phyloP scores from a whole-genome alignment of 2,113 vertebrate species.

The Urocolius indicus region DNA sequence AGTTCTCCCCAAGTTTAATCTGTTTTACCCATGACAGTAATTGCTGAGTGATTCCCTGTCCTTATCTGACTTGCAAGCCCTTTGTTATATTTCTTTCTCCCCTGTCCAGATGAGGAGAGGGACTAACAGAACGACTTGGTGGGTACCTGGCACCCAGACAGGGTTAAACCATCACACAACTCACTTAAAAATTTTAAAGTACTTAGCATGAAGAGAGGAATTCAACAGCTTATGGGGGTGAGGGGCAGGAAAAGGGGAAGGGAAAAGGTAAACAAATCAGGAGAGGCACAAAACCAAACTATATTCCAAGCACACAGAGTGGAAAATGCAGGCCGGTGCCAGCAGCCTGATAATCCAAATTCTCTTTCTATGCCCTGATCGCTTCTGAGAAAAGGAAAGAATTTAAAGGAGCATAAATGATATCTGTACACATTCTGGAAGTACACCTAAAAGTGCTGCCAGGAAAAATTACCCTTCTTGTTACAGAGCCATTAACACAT shows the following conservation, averaged over 20 bases:
- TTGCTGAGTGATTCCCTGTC: no score
- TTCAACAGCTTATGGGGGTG: background rate
- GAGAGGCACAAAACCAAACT: background rate
- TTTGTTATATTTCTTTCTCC: no score
- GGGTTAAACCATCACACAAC: background rate
- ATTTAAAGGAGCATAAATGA: slow-evolving; percentile 24
- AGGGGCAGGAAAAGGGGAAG: background rate
- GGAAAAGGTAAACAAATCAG: background rate
- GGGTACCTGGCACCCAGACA: no score
- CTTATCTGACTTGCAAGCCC: no score
- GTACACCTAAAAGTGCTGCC: background rate
- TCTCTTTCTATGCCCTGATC: slow-evolving; percentile 1
- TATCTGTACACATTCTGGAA: slow-evolving; percentile 11
- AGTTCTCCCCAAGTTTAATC: no score
- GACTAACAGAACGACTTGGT: no score
- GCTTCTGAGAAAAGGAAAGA: slow-evolving; percentile 48
- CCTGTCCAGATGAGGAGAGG: no score
- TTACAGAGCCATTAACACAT: background rate
- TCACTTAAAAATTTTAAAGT: background rate
- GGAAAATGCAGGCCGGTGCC: slow-evolving; percentile 47
- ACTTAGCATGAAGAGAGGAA: background rate
- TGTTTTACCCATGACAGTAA: no score
- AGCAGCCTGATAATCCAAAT: slow-evolving; percentile 21
- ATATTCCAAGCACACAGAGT: background rate
- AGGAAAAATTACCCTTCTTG: background rate